Evolutionary conservation across 2,797 vertebrate genomes (phyloP), one percentile per base, ranked within the genome.

Genomic region (Stomatorhinus walkeri): DNA sequence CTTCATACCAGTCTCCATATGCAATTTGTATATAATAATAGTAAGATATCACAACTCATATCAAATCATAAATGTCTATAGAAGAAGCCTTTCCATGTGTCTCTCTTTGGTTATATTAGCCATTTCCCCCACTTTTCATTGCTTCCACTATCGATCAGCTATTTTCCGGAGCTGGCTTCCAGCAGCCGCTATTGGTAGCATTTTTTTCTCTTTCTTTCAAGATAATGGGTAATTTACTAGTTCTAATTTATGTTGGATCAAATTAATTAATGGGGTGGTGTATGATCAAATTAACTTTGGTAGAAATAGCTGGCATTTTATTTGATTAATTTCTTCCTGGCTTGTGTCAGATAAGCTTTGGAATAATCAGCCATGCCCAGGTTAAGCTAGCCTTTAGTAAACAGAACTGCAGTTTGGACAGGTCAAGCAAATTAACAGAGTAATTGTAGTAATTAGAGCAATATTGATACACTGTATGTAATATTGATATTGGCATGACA

Each of bases 251-350:
- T 36, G 76, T 81, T 46, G 36, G 36, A 46, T 81, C 36, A n/a
- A 9, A 81, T 81, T 81, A n/a, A 81, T 81, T 81, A 81, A 46
- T 81, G 76, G 8, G 16, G 40, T 46, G 19, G 8, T n/a, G 76
- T 19, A 81, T 81, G 76, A 81, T 81, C 40, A 81, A 81, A 81
- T 46, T 46, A 81, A 81, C 76, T 81, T 81, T 46, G 36, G 76
- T 81, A 81, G 40, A 81, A 46, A 43, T 81, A 81, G 76, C 76
- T 81, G 40, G 8, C 36, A 22, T 81, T 81, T 81, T 81, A 51
- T 85, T 51, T 51, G 81, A 85, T 48, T 85, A 28, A 51, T 85
- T 85, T 85, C 48, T 51, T 85, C 48, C 43, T 85, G 81, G 81
- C 48, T 85, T 48, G 46, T 48, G 46, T 85, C 9, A 85, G 81